phyloP scores from a whole-genome alignment of 2,113 vertebrate genomes.

The Pelmatolapia mariae region DNA sequence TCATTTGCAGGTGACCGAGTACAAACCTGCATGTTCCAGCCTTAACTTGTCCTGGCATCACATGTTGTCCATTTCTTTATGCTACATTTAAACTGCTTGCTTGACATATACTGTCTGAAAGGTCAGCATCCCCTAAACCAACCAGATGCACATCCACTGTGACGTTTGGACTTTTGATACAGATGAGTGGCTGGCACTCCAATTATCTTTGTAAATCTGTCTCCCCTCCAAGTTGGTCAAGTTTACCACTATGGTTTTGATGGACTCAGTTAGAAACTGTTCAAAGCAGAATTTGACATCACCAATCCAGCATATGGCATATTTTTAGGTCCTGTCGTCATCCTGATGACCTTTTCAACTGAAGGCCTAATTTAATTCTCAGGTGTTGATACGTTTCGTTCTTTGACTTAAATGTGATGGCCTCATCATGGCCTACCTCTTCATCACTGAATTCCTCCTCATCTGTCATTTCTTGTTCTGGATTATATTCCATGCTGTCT shows the following conservation, averaged over 20 bases:
- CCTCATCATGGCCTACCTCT: not conserved
- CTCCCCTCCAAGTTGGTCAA: accelerated
- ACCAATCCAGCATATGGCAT: not conserved
- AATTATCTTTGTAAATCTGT: not conserved
- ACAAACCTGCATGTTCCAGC: not conserved
- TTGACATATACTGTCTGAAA: not conserved
- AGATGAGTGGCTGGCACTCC: not conserved
- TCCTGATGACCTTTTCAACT: not conserved
- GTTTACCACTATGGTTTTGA: not conserved
- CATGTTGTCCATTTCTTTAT: not conserved
- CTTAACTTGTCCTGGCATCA: not conserved
- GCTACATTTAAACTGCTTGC: not conserved
- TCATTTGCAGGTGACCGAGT: accelerated
- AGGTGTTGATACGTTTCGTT: accelerated
- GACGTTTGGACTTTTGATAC: not conserved
- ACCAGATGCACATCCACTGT: not conserved
- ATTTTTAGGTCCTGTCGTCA: not conserved
- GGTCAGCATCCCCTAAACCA: not conserved
- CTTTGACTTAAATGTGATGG: not conserved
- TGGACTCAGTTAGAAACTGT: not conserved
- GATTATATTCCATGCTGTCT: accelerated
- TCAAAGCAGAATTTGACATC: not conserved
- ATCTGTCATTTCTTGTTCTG: not conserved
- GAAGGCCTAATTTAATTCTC: accelerated
- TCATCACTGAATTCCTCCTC: not conserved